These are phyloP conservation scores for Globodera rostochiensis DNA, from an alignment of 1,140 invertebrate genomes.

Conservation along the genomic window DNA sequence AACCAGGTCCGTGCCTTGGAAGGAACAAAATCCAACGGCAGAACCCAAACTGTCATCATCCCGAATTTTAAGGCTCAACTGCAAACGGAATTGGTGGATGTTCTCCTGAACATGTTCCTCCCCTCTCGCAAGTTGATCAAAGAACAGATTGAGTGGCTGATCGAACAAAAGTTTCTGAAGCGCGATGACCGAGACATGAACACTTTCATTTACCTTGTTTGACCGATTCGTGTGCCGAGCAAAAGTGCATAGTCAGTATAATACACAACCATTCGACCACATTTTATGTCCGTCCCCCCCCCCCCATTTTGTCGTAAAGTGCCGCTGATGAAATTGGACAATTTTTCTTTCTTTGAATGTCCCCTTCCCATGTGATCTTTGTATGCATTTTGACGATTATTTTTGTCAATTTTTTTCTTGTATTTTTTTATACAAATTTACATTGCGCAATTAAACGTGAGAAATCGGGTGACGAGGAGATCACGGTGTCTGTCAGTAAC, in stretches of 20 bases:
- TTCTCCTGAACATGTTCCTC: conserved; percentile 97
- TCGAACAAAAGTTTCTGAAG: conserved; percentile 95
- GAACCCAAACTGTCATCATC: too few relatives aligned
- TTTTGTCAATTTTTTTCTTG: background rate
- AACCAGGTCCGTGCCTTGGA: conserved; percentile 74
- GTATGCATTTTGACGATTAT: too few relatives aligned
- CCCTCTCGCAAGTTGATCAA: conserved; percentile 99
- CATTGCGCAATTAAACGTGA: background rate
- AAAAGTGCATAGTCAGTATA: background rate
- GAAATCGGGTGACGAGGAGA: background rate
- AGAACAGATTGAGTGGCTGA: conserved; percentile 98
- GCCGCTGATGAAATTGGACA: background rate
- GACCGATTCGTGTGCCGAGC: conserved; percentile 4
- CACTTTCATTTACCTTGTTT: conserved; percentile 52
- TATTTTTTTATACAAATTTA: too few relatives aligned
- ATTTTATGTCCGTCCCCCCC: background rate
- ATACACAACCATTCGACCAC: background rate
- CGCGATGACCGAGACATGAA: conserved; percentile 67
- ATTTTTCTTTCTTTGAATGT: too few relatives aligned
- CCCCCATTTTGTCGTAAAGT: background rate
- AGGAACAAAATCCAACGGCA: too few relatives aligned
- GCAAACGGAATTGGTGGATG: conserved; percentile 93
- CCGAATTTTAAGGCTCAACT: conserved; percentile 68
- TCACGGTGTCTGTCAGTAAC: background rate
- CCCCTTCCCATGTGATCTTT: background rate